These are phyloP conservation scores for Athalia rosae DNA, from an alignment of 2,888 invertebrate genomes.

Conservation along the genomic window DNA sequence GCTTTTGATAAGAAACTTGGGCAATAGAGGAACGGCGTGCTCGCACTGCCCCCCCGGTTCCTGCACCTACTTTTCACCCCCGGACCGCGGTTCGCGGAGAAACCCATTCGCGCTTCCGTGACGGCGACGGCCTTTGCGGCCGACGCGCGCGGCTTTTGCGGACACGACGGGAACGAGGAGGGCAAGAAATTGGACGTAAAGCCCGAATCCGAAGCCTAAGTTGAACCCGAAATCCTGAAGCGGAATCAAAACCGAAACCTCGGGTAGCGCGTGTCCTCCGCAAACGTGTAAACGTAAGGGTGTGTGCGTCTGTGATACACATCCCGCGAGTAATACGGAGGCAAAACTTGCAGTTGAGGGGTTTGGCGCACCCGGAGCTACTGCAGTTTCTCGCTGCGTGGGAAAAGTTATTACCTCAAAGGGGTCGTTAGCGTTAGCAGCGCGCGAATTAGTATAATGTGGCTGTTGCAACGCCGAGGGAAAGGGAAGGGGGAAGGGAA, in stretches of 20 bases:
- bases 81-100: background rate
- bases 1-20: background rate
- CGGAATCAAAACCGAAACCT: too few species aligned
- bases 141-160: too few species aligned
- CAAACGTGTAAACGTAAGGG: background rate
- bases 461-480: background rate
- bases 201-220: too few species aligned
- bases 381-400: constrained; percentile 13
- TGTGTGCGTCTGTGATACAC: background rate
- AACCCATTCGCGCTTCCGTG: background rate
- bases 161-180: too few species aligned
- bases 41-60: too few species aligned
- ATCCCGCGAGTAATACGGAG: background rate
- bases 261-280: background rate
- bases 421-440: constrained; percentile 66
- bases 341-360: background rate
- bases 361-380: background rate
- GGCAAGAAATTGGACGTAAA: too few species aligned
- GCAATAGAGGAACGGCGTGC: too few species aligned
- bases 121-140: too few species aligned
- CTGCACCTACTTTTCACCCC: background rate
- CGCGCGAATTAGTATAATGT: constrained; percentile 67
- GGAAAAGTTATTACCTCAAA: constrained; percentile 70
- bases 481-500: background rate
- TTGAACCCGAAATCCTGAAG: too few species aligned